Evolutionary conservation across 2,113 vertebrate species (phyloP).

Genomic region (Campylomormyrus numenius): DNA sequence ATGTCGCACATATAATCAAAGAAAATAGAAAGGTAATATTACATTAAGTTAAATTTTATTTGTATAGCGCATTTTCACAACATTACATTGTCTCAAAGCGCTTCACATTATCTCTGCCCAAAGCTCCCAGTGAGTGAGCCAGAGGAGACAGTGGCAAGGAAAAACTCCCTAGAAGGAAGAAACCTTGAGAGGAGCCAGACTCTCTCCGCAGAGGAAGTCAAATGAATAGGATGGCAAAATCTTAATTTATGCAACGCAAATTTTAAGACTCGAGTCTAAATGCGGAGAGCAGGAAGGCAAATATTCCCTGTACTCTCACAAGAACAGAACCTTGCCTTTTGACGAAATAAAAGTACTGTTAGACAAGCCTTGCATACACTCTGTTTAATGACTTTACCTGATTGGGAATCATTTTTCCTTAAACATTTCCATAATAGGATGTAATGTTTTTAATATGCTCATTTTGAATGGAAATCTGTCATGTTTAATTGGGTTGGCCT

Average conservation of each 20-base stretch:
- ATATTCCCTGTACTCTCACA: neutral
- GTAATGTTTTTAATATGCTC: neutral
- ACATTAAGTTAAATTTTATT: neutral
- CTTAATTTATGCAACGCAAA: neutral
- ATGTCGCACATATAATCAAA: neutral
- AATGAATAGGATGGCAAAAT: neutral
- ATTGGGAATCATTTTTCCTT: neutral
- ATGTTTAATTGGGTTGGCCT: neutral
- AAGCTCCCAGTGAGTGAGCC: too few species aligned
- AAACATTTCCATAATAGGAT: neutral
- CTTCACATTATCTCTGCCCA: too few species aligned
- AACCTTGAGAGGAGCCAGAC: neutral
- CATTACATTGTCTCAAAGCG: too few species aligned
- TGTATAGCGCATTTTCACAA: too few species aligned
- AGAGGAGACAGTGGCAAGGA: too few species aligned
- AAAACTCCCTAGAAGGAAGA: neutral
- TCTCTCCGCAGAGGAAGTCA: neutral
- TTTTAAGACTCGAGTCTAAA: neutral
- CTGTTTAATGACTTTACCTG: neutral
- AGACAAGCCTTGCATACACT: neutral
- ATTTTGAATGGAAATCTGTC: neutral
- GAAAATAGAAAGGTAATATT: neutral
- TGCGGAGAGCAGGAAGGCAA: neutral
- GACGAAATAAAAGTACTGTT: neutral
- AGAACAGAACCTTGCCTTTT: neutral